Base-by-base conservation (phyloP, 2,888 invertebrate genomes). In the Hesperia comma region DNA sequence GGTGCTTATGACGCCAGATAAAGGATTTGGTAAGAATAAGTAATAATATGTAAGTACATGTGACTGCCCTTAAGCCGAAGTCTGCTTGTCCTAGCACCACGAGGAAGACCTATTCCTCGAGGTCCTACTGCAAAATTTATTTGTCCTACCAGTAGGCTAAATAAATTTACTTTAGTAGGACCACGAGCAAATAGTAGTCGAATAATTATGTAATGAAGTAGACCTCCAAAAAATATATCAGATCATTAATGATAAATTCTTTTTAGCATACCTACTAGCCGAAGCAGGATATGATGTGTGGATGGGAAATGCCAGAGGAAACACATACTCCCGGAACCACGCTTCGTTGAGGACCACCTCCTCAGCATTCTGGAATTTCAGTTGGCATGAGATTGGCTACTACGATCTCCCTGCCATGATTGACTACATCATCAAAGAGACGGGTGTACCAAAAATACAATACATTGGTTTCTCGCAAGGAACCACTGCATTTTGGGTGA, bases 281-380 rank as follows among this genome's bases (percentile, higher is more conserved):
- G 95, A 96, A 72, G 86, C 92, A 15, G 96, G 96, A 12, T 96
- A 95, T 77, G 96, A 96, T 75, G 95, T 96, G 0, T 98, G 98
- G 98, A 85, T 98, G 84, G 97, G 97, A 7, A 98, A 98, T 83
- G 95, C 95, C 8, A 90, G 98, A 67, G 98, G 98, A 1, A 98
- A 97, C 84, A 94, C 94, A 0, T 97, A 97, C 82, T 95, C 95
- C 6, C 92, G 93, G 61, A 93, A 88, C 1, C 97, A 97, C 78
- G 82, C 93, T 2, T 76, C 79, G 6, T 55, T 87, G 1, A 85
- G 83, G 54, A 85, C 91, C 0, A 72, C 82, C 43, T 90, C 80
- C 0, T 81, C 87, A 4, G 74, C 82, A 1, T 93, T 88, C 74
- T 93, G 93, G 93, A 84, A 87, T 68, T 94, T 87, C 81, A 96